Evolutionary conservation across 2,113 vertebrate species (phyloP), one percentile per base, ranked within the genome.

Genomic region (Capreolus pygargus): DNA sequence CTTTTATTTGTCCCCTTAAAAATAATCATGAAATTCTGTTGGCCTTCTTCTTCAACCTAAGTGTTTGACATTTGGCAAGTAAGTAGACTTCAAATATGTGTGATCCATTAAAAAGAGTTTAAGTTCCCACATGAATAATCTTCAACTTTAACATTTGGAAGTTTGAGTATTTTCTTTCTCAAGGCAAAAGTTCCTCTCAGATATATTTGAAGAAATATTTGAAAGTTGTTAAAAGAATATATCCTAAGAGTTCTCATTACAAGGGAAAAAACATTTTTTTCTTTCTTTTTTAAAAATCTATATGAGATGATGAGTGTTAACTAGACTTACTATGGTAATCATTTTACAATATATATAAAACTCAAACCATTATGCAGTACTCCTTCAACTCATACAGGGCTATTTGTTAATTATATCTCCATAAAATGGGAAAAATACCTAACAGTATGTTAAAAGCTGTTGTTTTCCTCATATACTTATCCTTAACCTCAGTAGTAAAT

Each of bases 131-230:
- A 33, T 86, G 60, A 83, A 83, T 88, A 61, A 95, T 47, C 39
- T 92, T 98, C 54, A 94, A 45, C 86, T 95, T 97, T 96, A 94
- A 82, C 81, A 96, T 82, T 78, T 88, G 55, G 43, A 94, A 95
- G 14, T 96, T 86, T 61, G 47, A 86, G 11, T 1, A 82, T 17
- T 28, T 39, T 61, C 74, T 55, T 54, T 36, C 28, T 60, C 47
- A 82, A 93, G 96, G 50, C n/a, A 88, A 11, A 50, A 83, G 25
- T 81, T 90, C 52, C 39, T 14, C 12, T 90, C 89, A 17, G 50
- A 60, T 91, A 12, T 91, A 61, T 94, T 95, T 84, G 67, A 87
- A 86, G 45, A 83, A 25, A 17, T 54, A 91, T 28, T 74, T 54
- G 50, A 50, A 55, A 39, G 50, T 17, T 50, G 21, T n/a, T 85